These are phyloP conservation scores for Agrotis puta DNA, from an alignment of 2,888 invertebrate genomes.

Conservation along the genomic window DNA sequence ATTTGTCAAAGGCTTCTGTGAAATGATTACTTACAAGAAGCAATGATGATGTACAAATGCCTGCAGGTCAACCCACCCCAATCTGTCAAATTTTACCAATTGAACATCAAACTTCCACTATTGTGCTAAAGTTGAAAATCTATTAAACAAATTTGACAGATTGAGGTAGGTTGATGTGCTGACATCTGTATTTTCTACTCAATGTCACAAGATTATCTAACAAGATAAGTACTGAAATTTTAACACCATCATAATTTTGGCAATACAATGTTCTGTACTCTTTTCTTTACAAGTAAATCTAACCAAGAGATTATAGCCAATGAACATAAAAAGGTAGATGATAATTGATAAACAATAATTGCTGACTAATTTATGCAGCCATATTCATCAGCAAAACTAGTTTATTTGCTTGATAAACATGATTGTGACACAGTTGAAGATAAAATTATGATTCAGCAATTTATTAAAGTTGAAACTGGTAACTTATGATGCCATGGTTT, in stretches of 20 bases:
- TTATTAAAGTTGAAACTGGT: not conserved
- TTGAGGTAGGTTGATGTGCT: too few species aligned
- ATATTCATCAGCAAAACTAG: slow-evolving; percentile 31
- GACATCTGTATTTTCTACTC: too few species aligned
- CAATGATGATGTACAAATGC: not conserved
- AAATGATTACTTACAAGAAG: slow-evolving; percentile 1
- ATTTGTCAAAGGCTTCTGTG: not conserved
- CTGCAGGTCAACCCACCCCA: too few species aligned
- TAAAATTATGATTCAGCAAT: slow-evolving; percentile 23
- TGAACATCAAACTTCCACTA: too few species aligned
- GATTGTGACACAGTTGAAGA: slow-evolving; percentile 25
- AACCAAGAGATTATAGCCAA: not conserved
- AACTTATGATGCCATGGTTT: not conserved
- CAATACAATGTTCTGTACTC: not conserved
- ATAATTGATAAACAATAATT: slow-evolving; percentile 9
- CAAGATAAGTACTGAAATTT: slow-evolving; percentile 17
- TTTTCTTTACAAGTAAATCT: slow-evolving; percentile 1
- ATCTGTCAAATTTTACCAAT: too few species aligned
- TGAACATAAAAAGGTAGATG: not conserved
- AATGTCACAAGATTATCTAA: slow-evolving; percentile 17
- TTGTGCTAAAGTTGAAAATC: too few species aligned
- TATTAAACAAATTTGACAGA: too few species aligned
- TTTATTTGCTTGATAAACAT: slow-evolving; percentile 32
- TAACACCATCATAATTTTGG: not conserved
- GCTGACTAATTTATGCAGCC: slow-evolving; percentile 11